Percentiles rank a stretch among this genome's conserved stretches.
These are phyloP conservation scores for Poeciliopsis paucimaculata DNA, from an alignment of 2,797 vertebrate genomes.

Conservation along the genomic window DNA sequence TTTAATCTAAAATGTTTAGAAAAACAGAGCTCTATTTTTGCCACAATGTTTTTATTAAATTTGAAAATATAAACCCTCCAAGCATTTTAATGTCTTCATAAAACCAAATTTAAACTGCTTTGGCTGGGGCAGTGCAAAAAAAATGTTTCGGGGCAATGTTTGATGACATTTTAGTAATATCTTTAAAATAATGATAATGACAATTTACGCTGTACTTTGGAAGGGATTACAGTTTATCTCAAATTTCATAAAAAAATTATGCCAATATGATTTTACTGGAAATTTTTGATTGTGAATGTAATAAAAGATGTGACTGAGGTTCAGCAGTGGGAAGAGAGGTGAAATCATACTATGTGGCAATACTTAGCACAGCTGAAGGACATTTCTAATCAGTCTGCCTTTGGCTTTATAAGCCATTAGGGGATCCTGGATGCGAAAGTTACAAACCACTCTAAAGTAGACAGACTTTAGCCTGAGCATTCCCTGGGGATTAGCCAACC, in stretches of 20 bases:
- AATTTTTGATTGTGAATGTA: neutral
- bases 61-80: neutral
- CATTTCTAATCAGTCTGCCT: neutral
- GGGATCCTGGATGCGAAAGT: too few relatives aligned
- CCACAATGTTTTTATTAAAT: neutral
- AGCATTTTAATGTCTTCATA: neutral
- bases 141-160: neutral
- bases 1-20: neutral
- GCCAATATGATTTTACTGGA: neutral
- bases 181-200: neutral
- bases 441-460: neutral
- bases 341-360: neutral
- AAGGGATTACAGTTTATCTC: neutral
- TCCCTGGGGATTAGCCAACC: neutral
- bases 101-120: neutral
- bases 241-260: neutral
- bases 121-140: neutral
- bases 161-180: neutral
- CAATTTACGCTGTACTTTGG: neutral
- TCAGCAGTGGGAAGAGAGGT: neutral
- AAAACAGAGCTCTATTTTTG: constrained; percentile 1
- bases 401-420: neutral
- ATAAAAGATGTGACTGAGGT: neutral
- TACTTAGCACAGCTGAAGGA: neutral
- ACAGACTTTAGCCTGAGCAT: neutral